Evolutionary conservation across 2,113 vertebrate species (phyloP), one percentile per base, ranked within the genome.

Genomic region (Sinocyclocheilus rhinocerous): DNA sequence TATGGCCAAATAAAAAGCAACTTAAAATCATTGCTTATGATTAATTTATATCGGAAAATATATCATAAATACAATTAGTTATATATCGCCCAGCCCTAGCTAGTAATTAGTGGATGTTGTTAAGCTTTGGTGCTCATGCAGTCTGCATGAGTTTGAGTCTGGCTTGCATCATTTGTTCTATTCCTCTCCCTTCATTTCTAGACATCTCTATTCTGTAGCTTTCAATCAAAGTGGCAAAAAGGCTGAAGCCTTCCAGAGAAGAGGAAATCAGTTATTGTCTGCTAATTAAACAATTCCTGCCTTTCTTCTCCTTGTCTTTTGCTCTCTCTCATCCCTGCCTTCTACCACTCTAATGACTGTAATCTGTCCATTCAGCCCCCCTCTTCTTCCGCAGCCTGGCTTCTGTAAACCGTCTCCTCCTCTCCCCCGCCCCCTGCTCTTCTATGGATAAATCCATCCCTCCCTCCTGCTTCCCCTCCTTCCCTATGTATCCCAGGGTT

Each of bases 371-470:
- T 84, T 77, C 82, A 45, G 76, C 50, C 29, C 20, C 8, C 39
- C 84, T 75, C 76, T 81, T 48, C 55, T 84, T 81, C 69, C 83
- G 12, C 83, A 69, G 78, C 33, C 48, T 16, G 83, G 57, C 72
- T 86, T 57, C 42, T 77, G 50, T 84, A 86, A 89, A 81, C 81
- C 39, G 13, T 70, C 42, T 75, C 81, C 83, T 75, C 69, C 76
- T 55, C 76, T 52, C 50, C 26, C 76, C 84, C 39, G 33, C 84
- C 55, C 65, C 33, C 50, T 84, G 29, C 8, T 86, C 65, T 84
- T 75, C 61, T 39, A 50, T 55, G 82, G 78, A 73, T 90, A 79
- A 90, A 83, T 80, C 79, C 70, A 20, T 73, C 45, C 63, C n/a
- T 75, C 61, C 50, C 72, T 36, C 77, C 36, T 36, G 15, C 73